Percentiles rank a stretch among this genome's conserved stretches.
These are phyloP conservation scores for Pantherophis guttatus DNA, from an alignment of 2,113 vertebrate genomes.

Conservation along the genomic window DNA sequence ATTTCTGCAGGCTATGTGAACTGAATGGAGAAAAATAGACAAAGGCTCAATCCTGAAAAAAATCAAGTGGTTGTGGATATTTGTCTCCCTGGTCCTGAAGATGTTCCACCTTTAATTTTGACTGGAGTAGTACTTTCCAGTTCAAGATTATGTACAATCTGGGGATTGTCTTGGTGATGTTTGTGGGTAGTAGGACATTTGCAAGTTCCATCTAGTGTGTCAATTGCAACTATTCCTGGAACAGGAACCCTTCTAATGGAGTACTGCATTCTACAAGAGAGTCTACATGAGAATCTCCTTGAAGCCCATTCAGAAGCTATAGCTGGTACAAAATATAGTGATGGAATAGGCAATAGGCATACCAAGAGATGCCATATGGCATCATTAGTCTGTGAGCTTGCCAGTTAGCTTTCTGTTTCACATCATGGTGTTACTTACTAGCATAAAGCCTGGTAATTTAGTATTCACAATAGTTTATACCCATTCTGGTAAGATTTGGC, in stretches of 20 bases:
- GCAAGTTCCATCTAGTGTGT: not conserved
- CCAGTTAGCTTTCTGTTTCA: not conserved
- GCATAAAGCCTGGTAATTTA: not conserved
- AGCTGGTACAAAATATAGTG: not conserved
- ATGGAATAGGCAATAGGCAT: not conserved
- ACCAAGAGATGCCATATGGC: not conserved
- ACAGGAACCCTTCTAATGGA: not conserved
- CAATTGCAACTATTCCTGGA: not conserved
- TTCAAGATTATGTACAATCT: too few species aligned
- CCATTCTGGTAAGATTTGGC: not conserved
- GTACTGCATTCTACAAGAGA: not conserved
- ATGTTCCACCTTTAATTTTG: too few species aligned
- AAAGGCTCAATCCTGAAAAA: too few species aligned
- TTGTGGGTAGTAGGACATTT: too few species aligned
- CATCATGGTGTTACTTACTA: not conserved
- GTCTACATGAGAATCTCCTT: not conserved
- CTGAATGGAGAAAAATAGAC: too few species aligned
- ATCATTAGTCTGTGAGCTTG: not conserved
- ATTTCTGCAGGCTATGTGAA: not conserved
- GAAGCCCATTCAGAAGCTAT: not conserved
- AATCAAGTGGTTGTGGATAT: too few species aligned
- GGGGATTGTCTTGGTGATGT: too few species aligned
- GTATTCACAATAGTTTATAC: not conserved
- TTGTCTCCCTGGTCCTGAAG: too few species aligned
- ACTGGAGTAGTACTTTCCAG: too few species aligned